phyloP scores from a whole-genome alignment of 2,113 vertebrate genomes.

The Stigmatopora nigra region DNA sequence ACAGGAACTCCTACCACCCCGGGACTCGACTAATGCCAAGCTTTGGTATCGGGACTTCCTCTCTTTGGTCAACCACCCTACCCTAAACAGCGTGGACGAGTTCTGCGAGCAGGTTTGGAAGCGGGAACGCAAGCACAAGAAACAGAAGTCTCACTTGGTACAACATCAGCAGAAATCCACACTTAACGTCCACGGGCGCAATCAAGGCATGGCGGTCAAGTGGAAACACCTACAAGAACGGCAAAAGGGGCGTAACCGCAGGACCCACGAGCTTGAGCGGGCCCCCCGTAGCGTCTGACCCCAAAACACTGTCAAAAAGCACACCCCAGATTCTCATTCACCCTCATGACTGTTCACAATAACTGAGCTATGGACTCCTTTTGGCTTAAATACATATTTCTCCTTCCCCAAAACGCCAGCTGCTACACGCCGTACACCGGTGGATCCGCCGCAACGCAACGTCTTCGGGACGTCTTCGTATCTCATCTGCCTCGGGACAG shows the following conservation, averaged over 20 bases:
- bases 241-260: constrained; percentile 95
- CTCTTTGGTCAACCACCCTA: constrained; percentile 92
- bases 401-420: constrained; percentile 46
- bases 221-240: constrained; percentile 97
- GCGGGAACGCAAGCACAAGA: constrained; percentile 87
- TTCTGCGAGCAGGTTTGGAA: constrained; percentile 99
- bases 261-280: constrained; percentile 97
- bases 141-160: constrained; percentile 76
- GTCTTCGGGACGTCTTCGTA: too few relatives aligned
- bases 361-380: constrained; percentile 66
- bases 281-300: constrained; percentile 93
- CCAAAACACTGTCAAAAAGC: constrained; percentile 36
- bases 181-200: constrained; percentile 46
- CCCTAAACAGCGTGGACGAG: constrained; percentile 92
- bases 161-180: constrained; percentile 55
- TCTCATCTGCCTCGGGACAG: constrained; percentile 45
- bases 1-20: constrained; percentile 51
- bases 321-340: constrained; percentile 23
- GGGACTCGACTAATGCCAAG: constrained; percentile 79
- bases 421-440: constrained; percentile 75
- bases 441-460: not conserved
- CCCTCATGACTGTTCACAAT: constrained; percentile 15
- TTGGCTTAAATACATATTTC: constrained; percentile 79
- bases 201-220: constrained; percentile 72
- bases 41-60: constrained; percentile 98